Conservation (phyloP, 2,113 vertebrate genomes). For the Phaethon lepturus region DNA sequence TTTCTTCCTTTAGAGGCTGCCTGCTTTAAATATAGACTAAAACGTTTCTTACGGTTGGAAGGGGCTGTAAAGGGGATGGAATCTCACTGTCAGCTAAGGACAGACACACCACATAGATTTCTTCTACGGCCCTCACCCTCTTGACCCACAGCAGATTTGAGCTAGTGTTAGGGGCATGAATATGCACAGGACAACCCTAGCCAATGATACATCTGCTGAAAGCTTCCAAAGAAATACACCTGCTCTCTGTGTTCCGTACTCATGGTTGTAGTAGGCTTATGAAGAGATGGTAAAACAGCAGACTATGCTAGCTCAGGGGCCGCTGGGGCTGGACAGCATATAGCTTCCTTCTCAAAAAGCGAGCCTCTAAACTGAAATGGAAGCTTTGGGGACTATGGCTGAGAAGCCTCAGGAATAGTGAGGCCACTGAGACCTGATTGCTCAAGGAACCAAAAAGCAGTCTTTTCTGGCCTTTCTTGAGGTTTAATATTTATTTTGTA, state of each 20-base stretch:
- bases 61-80: neutral
- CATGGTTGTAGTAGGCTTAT: neutral
- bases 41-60: neutral
- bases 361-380: neutral
- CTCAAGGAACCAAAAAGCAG: neutral
- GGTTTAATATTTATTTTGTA: neutral
- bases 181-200: neutral
- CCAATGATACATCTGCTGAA: neutral
- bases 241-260: neutral
- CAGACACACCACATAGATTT: neutral
- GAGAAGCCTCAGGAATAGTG: neutral
- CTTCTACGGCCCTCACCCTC: neutral
- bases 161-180: neutral
- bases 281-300: neutral
- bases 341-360: neutral
- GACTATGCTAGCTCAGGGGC: neutral
- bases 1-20: neutral
- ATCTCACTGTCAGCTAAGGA: neutral
- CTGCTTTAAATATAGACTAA: neutral
- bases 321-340: neutral
- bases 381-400: neutral
- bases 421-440: neutral
- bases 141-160: neutral
- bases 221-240: neutral
- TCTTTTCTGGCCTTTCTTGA: neutral